Evolutionary conservation across 2,888 invertebrate genomes (phyloP).

Genomic region (Tubulanus polymorphus): DNA sequence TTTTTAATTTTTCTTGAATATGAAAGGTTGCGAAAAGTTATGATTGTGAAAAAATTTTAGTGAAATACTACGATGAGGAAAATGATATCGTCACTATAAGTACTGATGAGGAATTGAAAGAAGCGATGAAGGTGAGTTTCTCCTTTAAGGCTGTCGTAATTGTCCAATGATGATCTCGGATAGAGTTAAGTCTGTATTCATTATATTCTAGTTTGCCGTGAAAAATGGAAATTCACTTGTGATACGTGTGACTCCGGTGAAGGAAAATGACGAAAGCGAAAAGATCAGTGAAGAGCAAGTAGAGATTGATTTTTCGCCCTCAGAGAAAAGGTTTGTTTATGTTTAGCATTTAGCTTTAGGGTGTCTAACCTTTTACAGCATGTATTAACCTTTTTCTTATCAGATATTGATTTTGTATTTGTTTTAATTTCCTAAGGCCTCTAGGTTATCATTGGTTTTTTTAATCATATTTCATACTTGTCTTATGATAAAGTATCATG

Average conservation of each 20-base stretch:
- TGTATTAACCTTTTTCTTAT: no score
- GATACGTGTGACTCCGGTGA: not conserved
- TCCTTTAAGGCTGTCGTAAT: not conserved
- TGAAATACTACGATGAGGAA: conserved; percentile 23
- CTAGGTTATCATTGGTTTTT: no score
- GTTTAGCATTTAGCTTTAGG: no score
- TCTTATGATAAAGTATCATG: no score
- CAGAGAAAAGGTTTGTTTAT: no score
- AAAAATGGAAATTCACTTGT: not conserved
- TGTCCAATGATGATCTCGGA: conserved; percentile 13
- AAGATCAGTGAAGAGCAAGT: not conserved
- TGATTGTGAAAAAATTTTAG: conserved; percentile 13
- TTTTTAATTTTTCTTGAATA: conserved; percentile 15
- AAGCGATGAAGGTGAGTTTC: conserved; percentile 36
- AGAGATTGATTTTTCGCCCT: not conserved
- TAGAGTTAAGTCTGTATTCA: no score
- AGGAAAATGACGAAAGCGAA: not conserved
- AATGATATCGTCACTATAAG: conserved; percentile 27
- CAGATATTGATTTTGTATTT: no score
- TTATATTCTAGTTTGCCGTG: not conserved
- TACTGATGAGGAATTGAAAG: conserved; percentile 38
- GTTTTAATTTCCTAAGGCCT: no score
- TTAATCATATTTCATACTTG: no score
- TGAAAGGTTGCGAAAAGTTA: conserved; percentile 20
- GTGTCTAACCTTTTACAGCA: no score